Percentiles rank a stretch among this genome's conserved stretches.
Conservation (phyloP, 1,140 invertebrate genomes). For the Sminthurides bifidus region DNA sequence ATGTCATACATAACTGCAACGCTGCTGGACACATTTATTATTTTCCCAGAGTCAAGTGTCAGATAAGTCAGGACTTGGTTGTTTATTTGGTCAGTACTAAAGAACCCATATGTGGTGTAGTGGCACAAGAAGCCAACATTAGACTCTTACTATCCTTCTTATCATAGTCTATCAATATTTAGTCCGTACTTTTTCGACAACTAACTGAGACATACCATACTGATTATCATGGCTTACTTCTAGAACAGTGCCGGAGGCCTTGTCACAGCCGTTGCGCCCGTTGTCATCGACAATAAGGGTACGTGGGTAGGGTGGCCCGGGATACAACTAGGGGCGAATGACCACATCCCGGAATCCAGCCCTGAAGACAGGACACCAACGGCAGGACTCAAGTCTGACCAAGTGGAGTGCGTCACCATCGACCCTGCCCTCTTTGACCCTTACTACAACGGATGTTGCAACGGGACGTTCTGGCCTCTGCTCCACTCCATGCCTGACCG, state of each 20-base stretch:
- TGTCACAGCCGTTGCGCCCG: constrained; percentile 39
- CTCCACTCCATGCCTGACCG: constrained; percentile 39
- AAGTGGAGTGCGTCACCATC: constrained; percentile 36
- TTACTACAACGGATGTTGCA: constrained; percentile 56
- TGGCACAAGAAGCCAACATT: too few species aligned
- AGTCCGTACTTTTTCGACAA: too few species aligned
- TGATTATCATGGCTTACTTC: not conserved
- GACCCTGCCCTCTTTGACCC: constrained; percentile 34
- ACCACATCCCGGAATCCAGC: constrained; percentile 37
- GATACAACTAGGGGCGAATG: constrained; percentile 29
- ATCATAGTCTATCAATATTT: too few species aligned
- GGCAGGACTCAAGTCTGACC: constrained; percentile 35
- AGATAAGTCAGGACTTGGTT: too few species aligned
- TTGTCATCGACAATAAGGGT: constrained; percentile 36
- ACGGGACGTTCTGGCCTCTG: constrained; percentile 59
- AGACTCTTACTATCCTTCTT: too few species aligned
- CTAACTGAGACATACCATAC: too few species aligned
- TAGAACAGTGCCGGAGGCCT: constrained; percentile 37
- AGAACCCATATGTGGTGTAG: too few species aligned
- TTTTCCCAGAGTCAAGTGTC: too few species aligned
- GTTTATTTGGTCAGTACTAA: too few species aligned
- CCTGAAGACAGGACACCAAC: constrained; percentile 36
- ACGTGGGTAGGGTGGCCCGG: constrained; percentile 41
- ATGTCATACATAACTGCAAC: too few species aligned
- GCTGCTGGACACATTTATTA: too few species aligned